phyloP scores from a whole-genome alignment of 2,888 invertebrate species.

The Polietes domitor region DNA sequence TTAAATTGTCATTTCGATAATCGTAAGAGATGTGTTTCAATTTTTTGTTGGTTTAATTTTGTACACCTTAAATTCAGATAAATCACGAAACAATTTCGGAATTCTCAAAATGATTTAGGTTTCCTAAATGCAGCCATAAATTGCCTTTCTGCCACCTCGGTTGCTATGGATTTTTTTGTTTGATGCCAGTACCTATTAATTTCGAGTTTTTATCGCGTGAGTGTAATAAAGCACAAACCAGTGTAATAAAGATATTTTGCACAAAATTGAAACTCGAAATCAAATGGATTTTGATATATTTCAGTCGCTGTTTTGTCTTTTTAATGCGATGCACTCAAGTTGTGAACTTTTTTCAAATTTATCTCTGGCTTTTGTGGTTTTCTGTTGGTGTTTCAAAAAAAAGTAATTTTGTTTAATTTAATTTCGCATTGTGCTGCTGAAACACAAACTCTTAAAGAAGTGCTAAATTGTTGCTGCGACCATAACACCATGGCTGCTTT shows the following conservation, averaged over 20 bases:
- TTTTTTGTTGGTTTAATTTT: too few relatives aligned
- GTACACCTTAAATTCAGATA: too few relatives aligned
- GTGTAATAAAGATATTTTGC: constrained; percentile 16
- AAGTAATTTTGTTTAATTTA: constrained; percentile 23
- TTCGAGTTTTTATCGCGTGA: too few relatives aligned
- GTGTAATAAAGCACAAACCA: not conserved
- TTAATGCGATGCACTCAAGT: not conserved
- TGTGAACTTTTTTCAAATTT: not conserved
- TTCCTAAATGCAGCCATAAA: too few relatives aligned
- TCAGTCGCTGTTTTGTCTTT: not conserved
- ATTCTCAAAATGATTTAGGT: too few relatives aligned
- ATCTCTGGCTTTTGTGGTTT: not conserved
- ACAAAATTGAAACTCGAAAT: constrained; percentile 13
- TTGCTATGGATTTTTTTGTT: too few relatives aligned
- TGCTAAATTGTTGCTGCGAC: constrained; percentile 1
- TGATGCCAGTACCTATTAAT: too few relatives aligned
- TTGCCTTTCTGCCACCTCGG: too few relatives aligned
- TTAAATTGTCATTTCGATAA: too few relatives aligned
- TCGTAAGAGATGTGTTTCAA: too few relatives aligned
- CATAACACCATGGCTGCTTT: constrained; percentile 5
- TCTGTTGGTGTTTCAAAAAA: constrained; percentile 17
- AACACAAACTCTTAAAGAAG: constrained; percentile 19
- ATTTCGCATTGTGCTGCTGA: constrained; percentile 4
- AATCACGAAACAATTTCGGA: too few relatives aligned
- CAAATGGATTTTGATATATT: not conserved